Evolutionary conservation across 2,888 invertebrate species (phyloP).

Genomic region (Eupithecia insigniata): DNA sequence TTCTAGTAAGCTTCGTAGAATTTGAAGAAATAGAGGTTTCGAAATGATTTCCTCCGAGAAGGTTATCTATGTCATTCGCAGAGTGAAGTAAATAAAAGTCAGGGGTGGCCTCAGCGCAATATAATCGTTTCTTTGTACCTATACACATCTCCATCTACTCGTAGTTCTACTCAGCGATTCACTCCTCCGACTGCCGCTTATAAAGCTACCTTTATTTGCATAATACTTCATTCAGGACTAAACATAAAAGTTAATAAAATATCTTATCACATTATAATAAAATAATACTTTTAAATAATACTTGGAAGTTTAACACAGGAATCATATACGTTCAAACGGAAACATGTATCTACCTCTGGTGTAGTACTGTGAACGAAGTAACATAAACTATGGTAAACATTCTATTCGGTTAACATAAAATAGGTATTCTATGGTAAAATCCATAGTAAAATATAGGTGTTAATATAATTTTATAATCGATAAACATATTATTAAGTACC

Average conservation of each 20-base stretch:
- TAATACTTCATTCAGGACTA: slow-evolving; percentile 76
- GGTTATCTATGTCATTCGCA: background rate
- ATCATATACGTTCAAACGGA: slow-evolving; percentile 72
- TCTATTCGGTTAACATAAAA: slow-evolving; percentile 57
- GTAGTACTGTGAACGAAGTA: slow-evolving; percentile 41
- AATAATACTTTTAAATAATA: slow-evolving; percentile 83
- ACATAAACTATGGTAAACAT: slow-evolving; percentile 61
- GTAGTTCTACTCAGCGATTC: slow-evolving; percentile 76
- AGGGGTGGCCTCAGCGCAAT: slow-evolving; percentile 69
- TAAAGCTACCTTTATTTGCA: slow-evolving; percentile 75
- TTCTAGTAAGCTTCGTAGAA: slow-evolving; percentile 15
- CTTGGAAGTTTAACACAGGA: slow-evolving; percentile 75
- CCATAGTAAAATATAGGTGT: slow-evolving; percentile 42
- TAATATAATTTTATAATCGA: slow-evolving; percentile 27
- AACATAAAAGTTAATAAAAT: slow-evolving; percentile 72
- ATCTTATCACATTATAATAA: slow-evolving; percentile 79
- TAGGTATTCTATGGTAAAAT: slow-evolving; percentile 40
- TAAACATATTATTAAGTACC: slow-evolving; percentile 44
- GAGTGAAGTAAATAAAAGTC: slow-evolving; percentile 44
- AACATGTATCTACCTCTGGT: slow-evolving; percentile 45
- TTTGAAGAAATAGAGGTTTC: slow-evolving; percentile 20
- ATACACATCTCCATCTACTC: slow-evolving; percentile 74
- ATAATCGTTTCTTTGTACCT: slow-evolving; percentile 83
- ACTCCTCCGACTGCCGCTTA: slow-evolving; percentile 72
- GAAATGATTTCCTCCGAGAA: background rate